A percentile compares a stretch with the other conserved stretches of the same genome.
These are phyloP conservation scores for Drosophila nr. perissopoda DNA, from an alignment of 2,888 invertebrate genomes.

Conservation along the genomic window DNA sequence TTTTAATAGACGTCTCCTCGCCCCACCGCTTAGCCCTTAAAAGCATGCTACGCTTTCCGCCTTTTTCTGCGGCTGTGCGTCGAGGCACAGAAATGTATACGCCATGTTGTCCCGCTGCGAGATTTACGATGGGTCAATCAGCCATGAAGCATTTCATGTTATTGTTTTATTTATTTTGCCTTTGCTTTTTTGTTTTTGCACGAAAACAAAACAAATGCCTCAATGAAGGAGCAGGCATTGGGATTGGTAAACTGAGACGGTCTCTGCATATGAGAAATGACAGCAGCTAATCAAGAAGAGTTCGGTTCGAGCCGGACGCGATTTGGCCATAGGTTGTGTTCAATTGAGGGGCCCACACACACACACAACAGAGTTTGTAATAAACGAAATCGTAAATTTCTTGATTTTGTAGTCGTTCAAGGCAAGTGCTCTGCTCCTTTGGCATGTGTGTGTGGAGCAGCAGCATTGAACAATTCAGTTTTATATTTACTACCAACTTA, in stretches of 20 bases:
- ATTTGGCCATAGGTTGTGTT: slow-evolving; percentile 15
- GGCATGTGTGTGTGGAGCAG: background rate
- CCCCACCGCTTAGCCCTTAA: slow-evolving; percentile 13
- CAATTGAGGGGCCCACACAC: background rate
- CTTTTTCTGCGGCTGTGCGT: slow-evolving; percentile 35
- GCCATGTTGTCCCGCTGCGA: slow-evolving; percentile 57
- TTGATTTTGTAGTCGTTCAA: slow-evolving; percentile 3
- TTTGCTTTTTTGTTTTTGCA: slow-evolving; percentile 12
- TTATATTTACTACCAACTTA: slow-evolving; percentile 3
- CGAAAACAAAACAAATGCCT: slow-evolving; percentile 31
- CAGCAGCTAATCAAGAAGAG: slow-evolving; percentile 73
- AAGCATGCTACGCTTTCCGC: slow-evolving; percentile 37
- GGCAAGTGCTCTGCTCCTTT: background rate
- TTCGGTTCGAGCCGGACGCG: slow-evolving; percentile 20
- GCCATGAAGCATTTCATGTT: slow-evolving; percentile 60
- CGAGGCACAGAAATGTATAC: slow-evolving; percentile 50
- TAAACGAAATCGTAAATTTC: slow-evolving; percentile 17
- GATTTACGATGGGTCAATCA: slow-evolving; percentile 77
- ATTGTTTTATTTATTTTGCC: slow-evolving; percentile 60
- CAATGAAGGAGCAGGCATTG: background rate
- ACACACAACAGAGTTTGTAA: slow-evolving; percentile 30
- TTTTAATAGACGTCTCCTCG: slow-evolving; percentile 45
- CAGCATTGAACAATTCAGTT: background rate
- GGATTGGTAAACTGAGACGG: background rate
- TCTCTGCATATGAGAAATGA: slow-evolving; percentile 56